Conservation (phyloP, 2,888 invertebrate species). For the Holacanthella duospinosa region DNA sequence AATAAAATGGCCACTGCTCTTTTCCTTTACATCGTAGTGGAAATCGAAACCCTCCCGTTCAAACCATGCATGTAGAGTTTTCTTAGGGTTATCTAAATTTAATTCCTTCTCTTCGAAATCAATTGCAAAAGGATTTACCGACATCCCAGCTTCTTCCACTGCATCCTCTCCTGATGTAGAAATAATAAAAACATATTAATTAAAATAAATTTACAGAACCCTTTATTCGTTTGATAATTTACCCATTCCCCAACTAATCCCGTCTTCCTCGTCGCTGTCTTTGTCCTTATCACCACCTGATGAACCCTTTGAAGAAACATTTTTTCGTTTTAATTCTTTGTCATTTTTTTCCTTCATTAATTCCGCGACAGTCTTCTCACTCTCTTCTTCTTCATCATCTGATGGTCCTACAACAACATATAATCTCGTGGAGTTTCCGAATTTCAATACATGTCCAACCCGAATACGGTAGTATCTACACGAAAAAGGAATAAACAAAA, state of each 20-base stretch:
- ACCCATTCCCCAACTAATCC: conserved; percentile 91
- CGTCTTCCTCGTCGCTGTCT: conserved; percentile 49
- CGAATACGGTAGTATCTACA: conserved; percentile 49
- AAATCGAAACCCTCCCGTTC: conserved; percentile 84
- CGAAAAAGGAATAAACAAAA: neutral
- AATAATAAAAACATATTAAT: conserved; percentile 3
- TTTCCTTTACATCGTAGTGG: conserved; percentile 75
- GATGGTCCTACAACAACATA: conserved; percentile 75
- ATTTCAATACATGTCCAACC: conserved; percentile 84
- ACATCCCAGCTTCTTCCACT: conserved; percentile 67
- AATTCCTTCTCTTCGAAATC: conserved; percentile 48
- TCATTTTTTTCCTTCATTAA: conserved; percentile 35
- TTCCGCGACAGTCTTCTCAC: conserved; percentile 60
- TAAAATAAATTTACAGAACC: conserved; percentile 8
- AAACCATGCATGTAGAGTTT: conserved; percentile 83
- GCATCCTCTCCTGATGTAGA: conserved; percentile 60
- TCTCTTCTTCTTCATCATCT: conserved; percentile 76
- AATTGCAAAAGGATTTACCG: conserved; percentile 69
- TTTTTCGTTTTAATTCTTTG: conserved; percentile 31
- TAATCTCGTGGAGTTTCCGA: conserved; percentile 76
- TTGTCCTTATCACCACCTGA: conserved; percentile 40
- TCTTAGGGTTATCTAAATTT: conserved; percentile 89
- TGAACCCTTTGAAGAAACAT: conserved; percentile 36
- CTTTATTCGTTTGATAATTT: conserved; percentile 24
- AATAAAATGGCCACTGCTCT: conserved; percentile 70